phyloP scores from a whole-genome alignment of 2,888 invertebrate species.

The Drosophila barbarae region DNA sequence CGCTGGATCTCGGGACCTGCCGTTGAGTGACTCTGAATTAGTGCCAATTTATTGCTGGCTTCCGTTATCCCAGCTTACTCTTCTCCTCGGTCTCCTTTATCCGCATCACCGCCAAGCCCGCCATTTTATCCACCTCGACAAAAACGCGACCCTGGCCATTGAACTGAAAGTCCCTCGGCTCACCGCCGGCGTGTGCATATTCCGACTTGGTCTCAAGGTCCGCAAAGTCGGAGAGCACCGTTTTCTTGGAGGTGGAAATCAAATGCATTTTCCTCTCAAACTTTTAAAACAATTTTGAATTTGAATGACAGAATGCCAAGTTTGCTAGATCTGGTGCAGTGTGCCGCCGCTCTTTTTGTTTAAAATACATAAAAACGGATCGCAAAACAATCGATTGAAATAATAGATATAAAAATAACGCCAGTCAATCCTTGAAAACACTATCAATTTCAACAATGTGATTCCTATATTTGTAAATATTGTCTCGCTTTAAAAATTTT shows the following conservation, averaged over 20 bases:
- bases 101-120: conserved; percentile 76
- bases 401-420: background rate
- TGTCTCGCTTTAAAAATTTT: background rate
- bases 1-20: conserved; percentile 69
- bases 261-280: conserved; percentile 69
- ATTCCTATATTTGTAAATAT: background rate
- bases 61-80: conserved; percentile 46
- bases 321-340: background rate
- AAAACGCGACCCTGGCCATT: conserved; percentile 73
- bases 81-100: conserved; percentile 68
- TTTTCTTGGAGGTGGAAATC: conserved; percentile 76
- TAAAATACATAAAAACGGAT: background rate
- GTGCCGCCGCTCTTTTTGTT: background rate
- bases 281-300: conserved; percentile 13
- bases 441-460: conserved; percentile 7
- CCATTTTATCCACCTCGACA: conserved; percentile 76
- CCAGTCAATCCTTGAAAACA: background rate
- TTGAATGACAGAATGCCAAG: conserved; percentile 2
- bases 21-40: conserved; percentile 9
- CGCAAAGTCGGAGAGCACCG: conserved; percentile 74
- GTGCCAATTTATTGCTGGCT: background rate
- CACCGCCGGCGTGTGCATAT: conserved; percentile 73
- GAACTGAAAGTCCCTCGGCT: conserved; percentile 77
- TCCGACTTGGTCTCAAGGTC: conserved; percentile 74
- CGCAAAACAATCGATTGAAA: background rate